Conservation (phyloP, 2,113 vertebrate genomes). For the Morphnarchus princeps region DNA sequence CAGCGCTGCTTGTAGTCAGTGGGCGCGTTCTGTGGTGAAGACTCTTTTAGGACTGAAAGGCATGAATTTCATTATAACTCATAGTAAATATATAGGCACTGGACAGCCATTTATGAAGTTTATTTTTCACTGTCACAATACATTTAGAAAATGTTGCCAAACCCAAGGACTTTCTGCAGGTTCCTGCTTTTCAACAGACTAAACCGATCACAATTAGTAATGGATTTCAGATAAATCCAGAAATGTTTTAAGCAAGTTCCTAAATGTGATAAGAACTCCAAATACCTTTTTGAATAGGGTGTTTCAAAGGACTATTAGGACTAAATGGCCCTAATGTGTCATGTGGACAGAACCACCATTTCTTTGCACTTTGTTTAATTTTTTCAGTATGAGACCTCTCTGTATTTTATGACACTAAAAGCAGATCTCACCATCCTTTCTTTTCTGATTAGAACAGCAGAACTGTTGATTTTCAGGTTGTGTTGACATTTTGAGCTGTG, state of each 20-base stretch:
- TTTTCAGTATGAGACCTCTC: not conserved
- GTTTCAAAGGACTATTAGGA: not conserved
- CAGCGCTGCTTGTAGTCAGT: not conserved
- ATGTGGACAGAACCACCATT: not conserved
- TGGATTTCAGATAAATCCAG: not conserved
- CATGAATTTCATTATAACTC: not conserved
- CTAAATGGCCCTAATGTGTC: not conserved
- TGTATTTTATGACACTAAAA: not conserved
- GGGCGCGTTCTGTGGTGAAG: not conserved
- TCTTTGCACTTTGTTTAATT: not conserved
- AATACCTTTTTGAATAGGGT: not conserved
- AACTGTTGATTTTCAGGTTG: not conserved
- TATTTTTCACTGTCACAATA: not conserved
- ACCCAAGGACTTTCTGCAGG: not conserved
- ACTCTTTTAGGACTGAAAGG: not conserved
- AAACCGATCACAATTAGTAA: not conserved
- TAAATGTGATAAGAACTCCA: not conserved
- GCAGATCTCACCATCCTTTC: not conserved
- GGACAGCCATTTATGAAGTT: not conserved
- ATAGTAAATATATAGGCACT: not conserved
- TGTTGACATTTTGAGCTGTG: not conserved
- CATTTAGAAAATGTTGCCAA: not conserved
- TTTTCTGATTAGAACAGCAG: not conserved
- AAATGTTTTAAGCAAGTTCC: not conserved
- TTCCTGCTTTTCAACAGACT: not conserved